Percentiles rank a stretch among this genome's conserved stretches.
These are phyloP conservation scores for Scaptomyza caliginosa DNA, from an alignment of 2,888 invertebrate species.

Conservation along the genomic window DNA sequence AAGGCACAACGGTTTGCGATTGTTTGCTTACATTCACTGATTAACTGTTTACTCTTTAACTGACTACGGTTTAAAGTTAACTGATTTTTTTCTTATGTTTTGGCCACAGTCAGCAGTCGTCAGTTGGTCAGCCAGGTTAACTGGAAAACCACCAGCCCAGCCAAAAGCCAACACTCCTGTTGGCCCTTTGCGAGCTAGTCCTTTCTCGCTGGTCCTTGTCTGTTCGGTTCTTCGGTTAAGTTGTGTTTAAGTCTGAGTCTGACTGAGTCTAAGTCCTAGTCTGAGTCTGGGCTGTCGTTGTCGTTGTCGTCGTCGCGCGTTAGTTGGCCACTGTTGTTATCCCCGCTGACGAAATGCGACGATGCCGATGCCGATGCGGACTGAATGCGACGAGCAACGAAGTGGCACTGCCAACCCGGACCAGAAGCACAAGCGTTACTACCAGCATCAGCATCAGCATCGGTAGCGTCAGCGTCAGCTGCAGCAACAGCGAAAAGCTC, in stretches of 20 bases:
- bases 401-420: conserved; percentile 76
- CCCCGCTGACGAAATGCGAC: conserved; percentile 60
- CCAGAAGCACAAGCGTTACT: conserved; percentile 49
- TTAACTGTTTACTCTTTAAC: conserved; percentile 22
- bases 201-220: not conserved
- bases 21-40: conserved; percentile 48
- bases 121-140: conserved; percentile 18
- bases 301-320: conserved; percentile 54
- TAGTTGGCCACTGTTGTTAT: conserved; percentile 35
- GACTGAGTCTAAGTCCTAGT: not conserved
- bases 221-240: not conserved
- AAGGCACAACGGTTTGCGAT: not conserved
- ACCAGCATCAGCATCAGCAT: conserved; percentile 33
- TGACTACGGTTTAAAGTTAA: not conserved
- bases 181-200: not conserved
- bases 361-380: conserved; percentile 58
- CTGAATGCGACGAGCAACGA: conserved; percentile 78
- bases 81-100: not conserved
- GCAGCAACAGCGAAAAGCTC: conserved; percentile 25
- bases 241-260: conserved; percentile 8
- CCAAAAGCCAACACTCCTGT: not conserved
- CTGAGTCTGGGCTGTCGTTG: conserved; percentile 13
- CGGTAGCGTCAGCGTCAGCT: conserved; percentile 18
- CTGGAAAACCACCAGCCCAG: not conserved
- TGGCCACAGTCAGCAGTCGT: conserved; percentile 11